Evolutionary conservation across 2,797 vertebrate genomes (phyloP).

Genomic region (Esox masquinongy): DNA sequence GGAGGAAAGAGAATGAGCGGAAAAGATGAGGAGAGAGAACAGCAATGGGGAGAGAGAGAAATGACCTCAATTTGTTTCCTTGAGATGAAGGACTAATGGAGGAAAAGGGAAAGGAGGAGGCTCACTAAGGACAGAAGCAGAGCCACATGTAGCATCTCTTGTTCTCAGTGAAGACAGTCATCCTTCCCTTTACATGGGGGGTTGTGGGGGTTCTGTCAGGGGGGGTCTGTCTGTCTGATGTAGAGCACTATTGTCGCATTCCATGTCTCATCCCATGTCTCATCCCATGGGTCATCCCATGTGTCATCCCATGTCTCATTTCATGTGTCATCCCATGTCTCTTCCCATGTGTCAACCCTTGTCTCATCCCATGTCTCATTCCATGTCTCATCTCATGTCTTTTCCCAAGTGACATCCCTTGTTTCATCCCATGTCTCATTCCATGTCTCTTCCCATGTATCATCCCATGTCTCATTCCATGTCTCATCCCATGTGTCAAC

Average conservation of each 20-base stretch:
- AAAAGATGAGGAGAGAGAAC: too few species aligned
- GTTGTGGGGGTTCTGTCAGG: neutral
- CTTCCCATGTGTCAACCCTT: too few species aligned
- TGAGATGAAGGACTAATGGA: neutral
- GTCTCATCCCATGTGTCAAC: too few species aligned
- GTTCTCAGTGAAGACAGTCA: neutral
- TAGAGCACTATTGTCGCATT: too few species aligned
- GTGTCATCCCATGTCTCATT: too few species aligned
- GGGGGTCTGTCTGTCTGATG: neutral
- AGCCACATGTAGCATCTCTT: neutral
- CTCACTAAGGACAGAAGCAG: neutral
- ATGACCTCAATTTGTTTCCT: neutral
- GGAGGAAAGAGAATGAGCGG: too few species aligned
- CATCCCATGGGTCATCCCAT: too few species aligned
- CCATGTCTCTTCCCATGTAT: too few species aligned
- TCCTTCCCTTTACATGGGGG: neutral
- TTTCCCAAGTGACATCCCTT: too few species aligned
- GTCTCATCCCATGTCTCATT: neutral
- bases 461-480: neutral
- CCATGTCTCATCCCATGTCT: too few species aligned
- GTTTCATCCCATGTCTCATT: too few species aligned
- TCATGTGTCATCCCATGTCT: too few species aligned
- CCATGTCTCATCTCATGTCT: neutral
- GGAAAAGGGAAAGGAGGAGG: slow-evolving; percentile 16
- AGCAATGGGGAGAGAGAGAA: neutral